Percentiles rank a stretch among this genome's conserved stretches.
phyloP scores from a whole-genome alignment of 2,888 invertebrate genomes.

The Latrodectus elegans region DNA sequence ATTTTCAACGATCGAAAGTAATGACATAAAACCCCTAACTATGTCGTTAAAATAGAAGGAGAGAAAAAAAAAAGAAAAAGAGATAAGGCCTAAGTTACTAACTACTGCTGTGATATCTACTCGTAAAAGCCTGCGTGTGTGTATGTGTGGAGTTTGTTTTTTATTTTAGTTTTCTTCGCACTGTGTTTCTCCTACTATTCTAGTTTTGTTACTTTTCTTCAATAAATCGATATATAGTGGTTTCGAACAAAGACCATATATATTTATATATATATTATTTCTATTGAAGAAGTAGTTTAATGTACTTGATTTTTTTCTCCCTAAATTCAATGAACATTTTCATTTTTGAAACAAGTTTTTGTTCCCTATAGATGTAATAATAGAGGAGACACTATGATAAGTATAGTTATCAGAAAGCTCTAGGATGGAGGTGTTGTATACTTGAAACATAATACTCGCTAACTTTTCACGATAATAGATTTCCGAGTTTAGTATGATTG shows the following conservation, averaged over 20 bases:
- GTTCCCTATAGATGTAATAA: no score
- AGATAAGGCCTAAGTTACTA: conserved; percentile 52
- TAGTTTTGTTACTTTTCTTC: neutral
- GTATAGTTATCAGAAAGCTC: no score
- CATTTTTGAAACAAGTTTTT: no score
- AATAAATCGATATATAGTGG: conserved; percentile 5
- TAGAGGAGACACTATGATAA: no score
- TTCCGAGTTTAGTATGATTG: no score
- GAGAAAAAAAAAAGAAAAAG: conserved; percentile 20
- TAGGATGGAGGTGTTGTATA: no score
- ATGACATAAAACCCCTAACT: conserved; percentile 54
- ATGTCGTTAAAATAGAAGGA: conserved; percentile 55
- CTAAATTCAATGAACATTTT: neutral
- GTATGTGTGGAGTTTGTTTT: neutral
- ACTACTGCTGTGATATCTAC: conserved; percentile 35
- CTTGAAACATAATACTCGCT: no score
- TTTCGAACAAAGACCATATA: neutral
- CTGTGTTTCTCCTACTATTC: neutral
- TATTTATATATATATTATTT: neutral
- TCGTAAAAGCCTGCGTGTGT: conserved; percentile 11
- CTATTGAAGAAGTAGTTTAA: neutral
- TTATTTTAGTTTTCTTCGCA: neutral
- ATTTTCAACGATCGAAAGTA: conserved; percentile 55
- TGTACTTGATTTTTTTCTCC: neutral
- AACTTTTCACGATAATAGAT: no score